Evolutionary conservation across 2,797 vertebrate genomes (phyloP).

Genomic region (Capromys pilorides): DNA sequence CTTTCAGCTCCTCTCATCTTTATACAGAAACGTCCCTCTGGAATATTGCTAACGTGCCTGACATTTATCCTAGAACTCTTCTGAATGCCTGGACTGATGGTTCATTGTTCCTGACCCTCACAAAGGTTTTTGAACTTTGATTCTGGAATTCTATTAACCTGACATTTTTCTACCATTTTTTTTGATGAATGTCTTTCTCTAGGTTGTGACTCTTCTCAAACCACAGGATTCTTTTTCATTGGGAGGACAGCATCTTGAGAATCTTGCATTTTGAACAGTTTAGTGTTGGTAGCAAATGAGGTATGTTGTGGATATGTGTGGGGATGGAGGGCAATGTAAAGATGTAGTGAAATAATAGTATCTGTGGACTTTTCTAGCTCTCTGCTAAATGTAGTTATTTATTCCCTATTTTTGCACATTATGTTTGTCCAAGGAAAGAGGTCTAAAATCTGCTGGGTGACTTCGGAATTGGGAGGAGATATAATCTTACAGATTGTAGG

Average conservation of each 20-base stretch:
- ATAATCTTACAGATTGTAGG: background rate
- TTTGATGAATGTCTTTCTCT: slow-evolving; percentile 41
- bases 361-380: background rate
- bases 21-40: background rate
- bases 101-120: slow-evolving; percentile 13
- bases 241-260: background rate
- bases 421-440: background rate
- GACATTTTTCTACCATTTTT: background rate
- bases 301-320: background rate
- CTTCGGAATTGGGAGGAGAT: background rate
- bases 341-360: slow-evolving; percentile 21
- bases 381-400: slow-evolving; percentile 36
- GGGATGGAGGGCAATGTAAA: background rate
- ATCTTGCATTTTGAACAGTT: slow-evolving; percentile 10
- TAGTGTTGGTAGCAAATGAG: background rate
- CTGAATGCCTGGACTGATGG: background rate
- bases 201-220: slow-evolving; percentile 18
- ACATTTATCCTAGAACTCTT: background rate
- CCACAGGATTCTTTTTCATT: slow-evolving; percentile 1
- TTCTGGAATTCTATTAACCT: slow-evolving; percentile 36
- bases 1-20: background rate
- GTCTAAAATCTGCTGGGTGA: background rate
- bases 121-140: background rate
- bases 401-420: background rate
- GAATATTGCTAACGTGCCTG: background rate